phyloP scores from a whole-genome alignment of 2,113 vertebrate genomes.

The Lepisosteus oculatus region DNA sequence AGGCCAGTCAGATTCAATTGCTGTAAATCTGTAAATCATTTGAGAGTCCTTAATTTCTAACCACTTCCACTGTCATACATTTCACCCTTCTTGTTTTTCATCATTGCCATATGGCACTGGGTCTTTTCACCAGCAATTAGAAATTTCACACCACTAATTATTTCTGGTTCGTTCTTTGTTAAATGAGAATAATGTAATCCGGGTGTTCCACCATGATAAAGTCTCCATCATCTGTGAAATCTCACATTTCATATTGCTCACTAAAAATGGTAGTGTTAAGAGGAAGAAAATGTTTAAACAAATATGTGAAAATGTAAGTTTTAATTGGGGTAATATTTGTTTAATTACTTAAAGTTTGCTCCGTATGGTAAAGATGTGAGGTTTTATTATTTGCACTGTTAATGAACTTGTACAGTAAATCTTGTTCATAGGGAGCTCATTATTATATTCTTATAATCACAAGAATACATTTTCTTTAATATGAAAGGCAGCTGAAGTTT shows the following conservation, averaged over 20 bases:
- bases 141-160: constrained; percentile 2
- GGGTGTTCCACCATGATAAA: constrained; percentile 28
- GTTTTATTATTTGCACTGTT: too few species aligned
- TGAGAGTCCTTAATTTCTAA: constrained; percentile 36
- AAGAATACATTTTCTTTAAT: too few species aligned
- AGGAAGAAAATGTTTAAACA: too few species aligned
- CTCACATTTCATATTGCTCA: neutral
- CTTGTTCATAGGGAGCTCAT: too few species aligned
- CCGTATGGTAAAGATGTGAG: too few species aligned
- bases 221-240: constrained; percentile 36
- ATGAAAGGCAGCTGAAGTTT: too few species aligned
- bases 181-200: constrained; percentile 13
- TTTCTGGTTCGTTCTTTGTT: neutral
- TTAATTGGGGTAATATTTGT: neutral
- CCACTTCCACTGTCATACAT: constrained; percentile 25
- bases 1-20: constrained; percentile 35
- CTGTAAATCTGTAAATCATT: constrained; percentile 32
- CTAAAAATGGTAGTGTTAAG: constrained; percentile 22
- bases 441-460: too few species aligned
- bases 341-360: too few species aligned
- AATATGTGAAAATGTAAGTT: too few species aligned
- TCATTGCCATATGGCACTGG: constrained; percentile 23
- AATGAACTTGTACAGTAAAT: too few species aligned
- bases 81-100: constrained; percentile 40
- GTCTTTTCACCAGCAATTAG: neutral